A percentile compares a stretch with the other conserved stretches of the same genome.
Conservation (phyloP, 92 coral and sea anemone species). For the Umimayanthus chanpuru region DNA sequence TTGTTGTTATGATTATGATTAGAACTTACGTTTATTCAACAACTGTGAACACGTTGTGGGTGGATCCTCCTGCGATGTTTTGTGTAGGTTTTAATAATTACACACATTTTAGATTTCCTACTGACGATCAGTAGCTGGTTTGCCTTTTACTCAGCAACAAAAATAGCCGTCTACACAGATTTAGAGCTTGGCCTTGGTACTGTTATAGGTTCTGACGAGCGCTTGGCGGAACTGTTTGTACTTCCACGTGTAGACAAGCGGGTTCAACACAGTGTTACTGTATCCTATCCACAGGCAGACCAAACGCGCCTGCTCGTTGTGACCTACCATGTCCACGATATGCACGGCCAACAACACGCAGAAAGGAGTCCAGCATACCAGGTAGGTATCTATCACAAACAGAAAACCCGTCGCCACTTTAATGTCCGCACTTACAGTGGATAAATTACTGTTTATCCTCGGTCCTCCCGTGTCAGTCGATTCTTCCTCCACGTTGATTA, state of each 20-base stretch:
- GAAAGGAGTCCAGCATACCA: constrained; percentile 72
- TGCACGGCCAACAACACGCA: constrained; percentile 49
- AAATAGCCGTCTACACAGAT: background rate
- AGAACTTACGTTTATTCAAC: too few species aligned
- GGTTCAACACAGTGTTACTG: constrained; percentile 61
- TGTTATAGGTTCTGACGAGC: constrained; percentile 10
- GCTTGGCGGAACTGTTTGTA: constrained; percentile 68
- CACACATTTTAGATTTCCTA: too few species aligned
- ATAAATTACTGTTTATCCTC: background rate
- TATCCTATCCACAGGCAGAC: constrained; percentile 66
- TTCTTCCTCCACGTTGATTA: background rate
- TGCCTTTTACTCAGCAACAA: too few species aligned
- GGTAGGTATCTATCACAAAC: constrained; percentile 51
- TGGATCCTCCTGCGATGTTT: too few species aligned
- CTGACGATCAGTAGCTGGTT: too few species aligned
- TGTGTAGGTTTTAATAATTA: too few species aligned
- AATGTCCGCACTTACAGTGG: constrained; percentile 35
- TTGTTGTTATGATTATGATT: too few species aligned
- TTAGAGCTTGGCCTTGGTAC: background rate
- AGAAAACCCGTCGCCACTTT: constrained; percentile 64
- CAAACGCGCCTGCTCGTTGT: constrained; percentile 43
- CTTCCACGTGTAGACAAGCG: constrained; percentile 67
- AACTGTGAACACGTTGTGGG: too few species aligned
- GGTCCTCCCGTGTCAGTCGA: background rate
- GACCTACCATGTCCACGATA: constrained; percentile 31